phyloP scores from a whole-genome alignment of 2,888 invertebrate genomes.

The Metopia argyrocephala region DNA sequence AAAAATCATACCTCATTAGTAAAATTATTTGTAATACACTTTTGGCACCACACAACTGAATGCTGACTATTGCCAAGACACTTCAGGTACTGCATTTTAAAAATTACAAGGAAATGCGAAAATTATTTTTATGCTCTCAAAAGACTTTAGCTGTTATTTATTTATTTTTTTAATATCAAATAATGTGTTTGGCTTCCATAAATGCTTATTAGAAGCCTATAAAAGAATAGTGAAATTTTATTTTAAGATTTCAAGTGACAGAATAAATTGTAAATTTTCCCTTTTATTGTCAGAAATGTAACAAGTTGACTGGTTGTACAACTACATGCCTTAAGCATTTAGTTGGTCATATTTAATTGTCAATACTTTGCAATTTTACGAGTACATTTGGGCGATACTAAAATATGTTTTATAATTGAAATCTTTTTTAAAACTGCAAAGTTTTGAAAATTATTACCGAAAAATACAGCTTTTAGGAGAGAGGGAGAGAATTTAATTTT shows the following conservation, averaged over 20 bases:
- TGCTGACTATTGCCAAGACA: neutral
- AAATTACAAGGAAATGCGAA: neutral
- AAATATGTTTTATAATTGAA: too few species aligned
- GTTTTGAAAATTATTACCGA: too few species aligned
- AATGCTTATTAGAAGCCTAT: neutral
- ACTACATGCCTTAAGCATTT: slow-evolving; percentile 1
- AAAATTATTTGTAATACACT: slow-evolving; percentile 60
- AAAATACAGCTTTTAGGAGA: too few species aligned
- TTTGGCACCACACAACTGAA: slow-evolving; percentile 55
- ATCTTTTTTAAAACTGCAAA: too few species aligned
- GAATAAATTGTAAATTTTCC: neutral
- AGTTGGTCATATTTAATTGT: neutral
- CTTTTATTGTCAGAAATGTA: neutral
- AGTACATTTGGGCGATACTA: neutral
- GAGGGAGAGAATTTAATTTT: too few species aligned
- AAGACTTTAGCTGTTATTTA: neutral
- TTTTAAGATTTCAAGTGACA: slow-evolving; percentile 8
- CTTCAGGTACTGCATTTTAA: neutral
- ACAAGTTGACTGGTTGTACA: neutral
- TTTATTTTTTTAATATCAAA: neutral
- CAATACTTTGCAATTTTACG: neutral
- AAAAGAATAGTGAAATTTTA: neutral
- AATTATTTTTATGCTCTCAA: neutral
- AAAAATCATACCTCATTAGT: slow-evolving; percentile 60
- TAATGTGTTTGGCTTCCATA: slow-evolving; percentile 11